These are phyloP conservation scores for Erebia epiphron DNA, from an alignment of 2,888 invertebrate species.

Conservation along the genomic window DNA sequence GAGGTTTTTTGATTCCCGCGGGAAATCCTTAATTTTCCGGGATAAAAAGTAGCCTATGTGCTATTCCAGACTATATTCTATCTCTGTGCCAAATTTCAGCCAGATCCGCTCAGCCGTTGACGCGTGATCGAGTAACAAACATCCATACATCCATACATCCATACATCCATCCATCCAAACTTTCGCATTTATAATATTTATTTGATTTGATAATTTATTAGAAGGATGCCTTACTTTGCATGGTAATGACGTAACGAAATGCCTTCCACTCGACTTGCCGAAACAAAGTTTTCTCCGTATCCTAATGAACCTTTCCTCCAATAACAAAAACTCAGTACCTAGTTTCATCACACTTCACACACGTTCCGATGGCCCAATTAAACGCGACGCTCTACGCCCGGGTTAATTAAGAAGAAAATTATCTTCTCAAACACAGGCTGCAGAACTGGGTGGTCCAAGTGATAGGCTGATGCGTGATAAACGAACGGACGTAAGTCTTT, in stretches of 20 bases:
- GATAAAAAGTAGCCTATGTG: too few species aligned
- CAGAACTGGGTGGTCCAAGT: conserved; percentile 44
- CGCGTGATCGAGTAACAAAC: too few species aligned
- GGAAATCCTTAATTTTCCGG: too few species aligned
- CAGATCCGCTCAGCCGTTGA: too few species aligned
- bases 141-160: too few species aligned
- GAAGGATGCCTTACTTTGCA: background rate
- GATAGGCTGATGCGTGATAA: conserved; percentile 33
- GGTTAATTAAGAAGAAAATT: conserved; percentile 80
- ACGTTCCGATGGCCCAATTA: conserved; percentile 73
- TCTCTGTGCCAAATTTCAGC: too few species aligned
- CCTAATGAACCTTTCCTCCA: conserved; percentile 1
- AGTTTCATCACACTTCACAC: conserved; percentile 53
- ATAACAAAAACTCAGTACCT: conserved; percentile 28
- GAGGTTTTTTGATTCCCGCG: too few species aligned
- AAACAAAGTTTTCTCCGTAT: conserved; percentile 4
- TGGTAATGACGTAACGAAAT: background rate
- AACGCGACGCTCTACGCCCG: conserved; percentile 67
- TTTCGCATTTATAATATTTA: too few species aligned
- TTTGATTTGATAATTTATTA: too few species aligned
- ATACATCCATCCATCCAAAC: too few species aligned
- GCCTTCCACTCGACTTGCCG: background rate
- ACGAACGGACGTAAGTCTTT: too few species aligned
- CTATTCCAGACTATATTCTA: too few species aligned
- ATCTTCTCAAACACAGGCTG: conserved; percentile 72